Conservation (phyloP, 1,140 invertebrate genomes). For the Pseudomyrmex sp. region DNA sequence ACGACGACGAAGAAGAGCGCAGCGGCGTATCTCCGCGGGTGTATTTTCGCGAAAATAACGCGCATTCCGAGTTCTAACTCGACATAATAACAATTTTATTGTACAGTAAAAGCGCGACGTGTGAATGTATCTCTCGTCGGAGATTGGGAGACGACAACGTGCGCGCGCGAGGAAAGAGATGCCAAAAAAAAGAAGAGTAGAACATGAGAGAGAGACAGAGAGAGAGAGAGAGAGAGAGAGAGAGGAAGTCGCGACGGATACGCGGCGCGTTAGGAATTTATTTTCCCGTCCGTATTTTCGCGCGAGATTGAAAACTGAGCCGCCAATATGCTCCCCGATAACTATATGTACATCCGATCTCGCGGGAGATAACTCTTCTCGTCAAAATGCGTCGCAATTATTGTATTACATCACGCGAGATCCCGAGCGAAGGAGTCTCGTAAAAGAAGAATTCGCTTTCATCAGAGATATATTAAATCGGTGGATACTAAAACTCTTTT, state of each 20-base stretch:
- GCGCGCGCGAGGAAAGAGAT: neutral
- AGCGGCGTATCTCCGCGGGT: neutral
- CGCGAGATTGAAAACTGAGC: slow-evolving; percentile 49
- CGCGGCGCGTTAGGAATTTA: slow-evolving; percentile 30
- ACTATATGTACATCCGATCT: slow-evolving; percentile 6
- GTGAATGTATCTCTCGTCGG: slow-evolving; percentile 33
- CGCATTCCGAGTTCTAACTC: slow-evolving; percentile 36
- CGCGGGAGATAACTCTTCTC: neutral
- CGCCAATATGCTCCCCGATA: slow-evolving; percentile 30
- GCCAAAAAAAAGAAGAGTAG: neutral
- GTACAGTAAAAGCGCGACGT: slow-evolving; percentile 42
- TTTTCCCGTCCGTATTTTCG: slow-evolving; percentile 42
- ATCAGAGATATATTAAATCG: neutral
- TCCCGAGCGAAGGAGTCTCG: neutral
- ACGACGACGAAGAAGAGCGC: neutral
- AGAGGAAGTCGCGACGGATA: neutral
- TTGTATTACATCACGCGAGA: neutral
- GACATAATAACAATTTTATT: slow-evolving; percentile 54
- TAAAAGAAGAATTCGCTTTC: neutral
- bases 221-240: too few species aligned
- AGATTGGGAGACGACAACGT: slow-evolving; percentile 25
- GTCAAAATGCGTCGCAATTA: slow-evolving; percentile 24
- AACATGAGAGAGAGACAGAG: too few species aligned
- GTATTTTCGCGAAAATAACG: slow-evolving; percentile 47
- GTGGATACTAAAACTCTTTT: too few species aligned